These are phyloP conservation scores for Sinella curviseta DNA, from an alignment of 1,140 invertebrate genomes.

Conservation along the genomic window DNA sequence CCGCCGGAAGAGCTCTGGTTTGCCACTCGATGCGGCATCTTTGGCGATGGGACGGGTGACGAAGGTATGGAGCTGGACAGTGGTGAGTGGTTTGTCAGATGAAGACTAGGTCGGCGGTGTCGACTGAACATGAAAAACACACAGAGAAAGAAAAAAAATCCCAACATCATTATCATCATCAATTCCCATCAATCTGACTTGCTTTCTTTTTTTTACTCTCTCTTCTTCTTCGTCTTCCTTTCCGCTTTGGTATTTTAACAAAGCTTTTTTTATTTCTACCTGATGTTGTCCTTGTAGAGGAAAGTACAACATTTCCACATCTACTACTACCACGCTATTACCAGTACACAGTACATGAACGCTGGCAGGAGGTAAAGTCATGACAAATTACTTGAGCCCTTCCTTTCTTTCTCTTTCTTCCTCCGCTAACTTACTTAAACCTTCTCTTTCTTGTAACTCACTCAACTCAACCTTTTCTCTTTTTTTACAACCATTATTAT, in stretches of 20 bases:
- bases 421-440: background rate
- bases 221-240: background rate
- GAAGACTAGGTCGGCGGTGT: slow-evolving; percentile 50
- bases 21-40: slow-evolving; percentile 52
- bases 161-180: background rate
- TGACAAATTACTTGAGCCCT: slow-evolving; percentile 23
- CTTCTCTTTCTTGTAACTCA: background rate
- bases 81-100: slow-evolving; percentile 52
- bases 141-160: background rate
- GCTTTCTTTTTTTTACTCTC: background rate
- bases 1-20: slow-evolving; percentile 48
- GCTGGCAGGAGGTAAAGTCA: background rate
- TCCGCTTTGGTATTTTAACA: background rate
- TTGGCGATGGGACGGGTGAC: slow-evolving; percentile 55
- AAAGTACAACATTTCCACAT: background rate
- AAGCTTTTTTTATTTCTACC: too few relatives aligned
- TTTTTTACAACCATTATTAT: background rate
- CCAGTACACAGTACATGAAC: background rate
- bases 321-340: background rate
- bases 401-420: background rate
- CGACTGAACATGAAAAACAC: slow-evolving; percentile 38
- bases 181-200: slow-evolving; percentile 16
- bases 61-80: slow-evolving; percentile 53
- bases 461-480: background rate
- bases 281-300: background rate